Conservation (phyloP, 2,113 vertebrate species). For the Syngnathoides biaculeatus region DNA sequence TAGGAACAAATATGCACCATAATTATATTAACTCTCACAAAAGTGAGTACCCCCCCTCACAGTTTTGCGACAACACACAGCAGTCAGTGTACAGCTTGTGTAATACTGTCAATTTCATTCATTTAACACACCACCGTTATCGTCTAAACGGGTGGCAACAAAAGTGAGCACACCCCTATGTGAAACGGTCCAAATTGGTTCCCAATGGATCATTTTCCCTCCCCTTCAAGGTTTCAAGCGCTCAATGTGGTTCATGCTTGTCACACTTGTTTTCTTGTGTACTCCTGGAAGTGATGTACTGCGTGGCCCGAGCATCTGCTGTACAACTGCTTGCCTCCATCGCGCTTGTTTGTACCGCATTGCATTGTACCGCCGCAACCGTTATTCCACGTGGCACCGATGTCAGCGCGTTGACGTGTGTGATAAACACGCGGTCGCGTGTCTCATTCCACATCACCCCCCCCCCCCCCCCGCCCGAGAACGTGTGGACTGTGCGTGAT, state of each 20-base stretch:
- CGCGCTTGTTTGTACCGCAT: background rate
- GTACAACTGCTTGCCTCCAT: slow-evolving; percentile 9
- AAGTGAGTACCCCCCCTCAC: too few relatives aligned
- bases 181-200: background rate
- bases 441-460: slow-evolving; percentile 34
- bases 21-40: background rate
- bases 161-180: background rate
- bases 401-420: slow-evolving; percentile 24
- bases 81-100: background rate
- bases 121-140: background rate
- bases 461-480: slow-evolving; percentile 21
- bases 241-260: background rate
- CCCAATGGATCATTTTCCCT: too few relatives aligned
- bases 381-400: background rate
- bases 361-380: background rate
- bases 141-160: background rate
- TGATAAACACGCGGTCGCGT: background rate
- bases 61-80: background rate
- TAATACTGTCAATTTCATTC: background rate
- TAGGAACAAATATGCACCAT: slow-evolving; percentile 6
- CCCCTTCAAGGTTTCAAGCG: background rate
- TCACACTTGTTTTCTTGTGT: background rate
- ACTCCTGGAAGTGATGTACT: background rate
- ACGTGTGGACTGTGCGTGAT: background rate
- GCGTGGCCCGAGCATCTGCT: slow-evolving; percentile 23